phyloP scores from a whole-genome alignment of 1,140 invertebrate species.

The Globodera ellingtonae region DNA sequence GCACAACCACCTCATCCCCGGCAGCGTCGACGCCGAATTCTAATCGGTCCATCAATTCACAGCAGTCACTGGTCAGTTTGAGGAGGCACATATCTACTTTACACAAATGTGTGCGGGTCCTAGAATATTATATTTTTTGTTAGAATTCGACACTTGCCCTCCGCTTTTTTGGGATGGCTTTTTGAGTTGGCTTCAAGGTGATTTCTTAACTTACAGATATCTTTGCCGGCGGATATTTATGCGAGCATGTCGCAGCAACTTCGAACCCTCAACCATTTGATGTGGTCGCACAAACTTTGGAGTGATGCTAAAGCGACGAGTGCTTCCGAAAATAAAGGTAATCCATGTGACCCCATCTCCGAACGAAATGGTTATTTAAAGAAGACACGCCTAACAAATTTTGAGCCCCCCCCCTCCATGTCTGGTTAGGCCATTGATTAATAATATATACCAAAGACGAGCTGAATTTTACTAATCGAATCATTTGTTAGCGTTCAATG shows the following conservation, averaged over 20 bases:
- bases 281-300: constrained; percentile 39
- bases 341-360: neutral
- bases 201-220: constrained; percentile 9
- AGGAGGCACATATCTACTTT: neutral
- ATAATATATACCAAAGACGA: no score
- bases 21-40: constrained; percentile 37
- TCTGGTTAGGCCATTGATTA: no score
- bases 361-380: no score
- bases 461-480: neutral
- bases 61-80: constrained; percentile 23
- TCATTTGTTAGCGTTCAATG: constrained; percentile 26
- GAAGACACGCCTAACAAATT: no score
- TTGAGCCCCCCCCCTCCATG: no score
- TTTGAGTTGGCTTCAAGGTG: neutral
- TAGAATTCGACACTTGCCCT: no score
- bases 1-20: constrained; percentile 28
- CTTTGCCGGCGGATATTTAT: constrained; percentile 29
- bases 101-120: no score
- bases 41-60: constrained; percentile 29
- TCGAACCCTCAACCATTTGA: constrained; percentile 37
- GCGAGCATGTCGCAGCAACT: constrained; percentile 22
- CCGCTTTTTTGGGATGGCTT: neutral
- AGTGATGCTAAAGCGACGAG: constrained; percentile 23
- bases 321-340: constrained; percentile 23
- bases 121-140: no score